Evolutionary conservation across 2,888 invertebrate species (phyloP).

Genomic region (Acronicta leporina): DNA sequence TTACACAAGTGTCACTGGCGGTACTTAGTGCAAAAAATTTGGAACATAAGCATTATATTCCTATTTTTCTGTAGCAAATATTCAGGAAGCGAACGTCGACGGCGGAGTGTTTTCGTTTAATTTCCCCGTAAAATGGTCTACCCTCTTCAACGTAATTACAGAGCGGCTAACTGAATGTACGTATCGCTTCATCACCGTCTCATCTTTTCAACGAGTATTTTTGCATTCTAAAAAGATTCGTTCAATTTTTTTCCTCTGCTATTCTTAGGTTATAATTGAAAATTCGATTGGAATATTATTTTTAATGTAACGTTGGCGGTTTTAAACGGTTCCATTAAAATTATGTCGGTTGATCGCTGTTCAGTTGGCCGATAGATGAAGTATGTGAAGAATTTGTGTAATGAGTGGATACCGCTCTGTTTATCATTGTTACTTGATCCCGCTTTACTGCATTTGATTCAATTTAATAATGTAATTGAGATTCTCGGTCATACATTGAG

Average conservation of each 20-base stretch:
- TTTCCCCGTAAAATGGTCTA: slow-evolving; percentile 80
- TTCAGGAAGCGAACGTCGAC: slow-evolving; percentile 58
- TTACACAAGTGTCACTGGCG: slow-evolving; percentile 7
- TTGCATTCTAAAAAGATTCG: slow-evolving; percentile 75
- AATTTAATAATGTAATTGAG: too few species aligned
- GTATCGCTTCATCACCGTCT: slow-evolving; percentile 74
- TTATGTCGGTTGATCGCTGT: background rate
- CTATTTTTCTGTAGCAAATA: slow-evolving; percentile 58
- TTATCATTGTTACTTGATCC: background rate
- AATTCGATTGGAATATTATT: slow-evolving; percentile 62
- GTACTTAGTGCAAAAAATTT: slow-evolving; percentile 34
- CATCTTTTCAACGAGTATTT: slow-evolving; percentile 71
- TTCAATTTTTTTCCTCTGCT: slow-evolving; percentile 59
- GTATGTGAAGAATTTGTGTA: background rate
- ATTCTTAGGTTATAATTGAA: slow-evolving; percentile 64
- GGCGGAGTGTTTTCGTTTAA: slow-evolving; percentile 83
- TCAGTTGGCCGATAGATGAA: background rate
- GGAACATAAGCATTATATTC: slow-evolving; percentile 42
- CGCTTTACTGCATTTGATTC: slow-evolving; percentile 4
- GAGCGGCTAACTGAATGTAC: slow-evolving; percentile 73
- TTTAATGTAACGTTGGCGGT: slow-evolving; percentile 32
- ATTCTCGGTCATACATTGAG: too few species aligned
- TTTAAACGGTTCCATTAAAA: background rate
- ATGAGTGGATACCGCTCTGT: background rate
- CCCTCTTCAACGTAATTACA: slow-evolving; percentile 81